These are phyloP conservation scores for Osmerus mordax DNA, from an alignment of 2,113 vertebrate species.

Conservation along the genomic window DNA sequence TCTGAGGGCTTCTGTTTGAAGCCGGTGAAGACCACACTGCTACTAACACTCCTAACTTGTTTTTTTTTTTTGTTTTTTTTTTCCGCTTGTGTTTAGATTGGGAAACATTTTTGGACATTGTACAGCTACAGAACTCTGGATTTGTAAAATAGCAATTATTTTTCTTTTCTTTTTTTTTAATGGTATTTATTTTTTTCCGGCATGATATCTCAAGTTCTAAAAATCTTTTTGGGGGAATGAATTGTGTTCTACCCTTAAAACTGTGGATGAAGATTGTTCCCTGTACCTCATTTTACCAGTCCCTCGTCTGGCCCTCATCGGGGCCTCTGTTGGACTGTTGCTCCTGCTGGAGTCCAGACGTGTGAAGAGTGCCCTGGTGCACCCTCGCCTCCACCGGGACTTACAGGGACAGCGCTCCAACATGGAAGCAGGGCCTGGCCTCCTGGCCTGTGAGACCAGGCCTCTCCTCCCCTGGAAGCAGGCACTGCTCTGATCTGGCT, in stretches of 20 bases:
- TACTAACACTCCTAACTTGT: slow-evolving; percentile 48
- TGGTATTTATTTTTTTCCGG: slow-evolving; percentile 52
- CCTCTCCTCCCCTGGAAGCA: too few relatives aligned
- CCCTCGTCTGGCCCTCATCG: slow-evolving; percentile 34
- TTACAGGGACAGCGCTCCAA: too few relatives aligned
- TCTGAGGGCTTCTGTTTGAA: too few relatives aligned
- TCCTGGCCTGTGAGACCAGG: too few relatives aligned
- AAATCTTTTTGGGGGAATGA: slow-evolving; percentile 11
- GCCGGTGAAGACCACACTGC: slow-evolving; percentile 31
- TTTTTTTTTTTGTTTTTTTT: background rate
- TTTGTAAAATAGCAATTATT: slow-evolving; percentile 36
- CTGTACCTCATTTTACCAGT: slow-evolving; percentile 30
- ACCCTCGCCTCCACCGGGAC: slow-evolving; percentile 2
- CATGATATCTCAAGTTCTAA: slow-evolving; percentile 34
- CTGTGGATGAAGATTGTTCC: slow-evolving; percentile 41
- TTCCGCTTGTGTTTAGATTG: background rate
- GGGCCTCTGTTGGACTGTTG: slow-evolving; percentile 50
- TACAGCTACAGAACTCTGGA: slow-evolving; percentile 38
- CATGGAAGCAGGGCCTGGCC: too few relatives aligned
- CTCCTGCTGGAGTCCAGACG: slow-evolving; percentile 32
- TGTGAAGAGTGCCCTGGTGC: slow-evolving; percentile 5
- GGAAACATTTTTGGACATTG: slow-evolving; percentile 31
- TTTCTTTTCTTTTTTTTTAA: background rate
- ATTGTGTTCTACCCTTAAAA: slow-evolving; percentile 4
- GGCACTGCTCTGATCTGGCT: background rate